Evolutionary conservation across 2,797 vertebrate genomes (phyloP).

Genomic region (Acanthopagrus latus): DNA sequence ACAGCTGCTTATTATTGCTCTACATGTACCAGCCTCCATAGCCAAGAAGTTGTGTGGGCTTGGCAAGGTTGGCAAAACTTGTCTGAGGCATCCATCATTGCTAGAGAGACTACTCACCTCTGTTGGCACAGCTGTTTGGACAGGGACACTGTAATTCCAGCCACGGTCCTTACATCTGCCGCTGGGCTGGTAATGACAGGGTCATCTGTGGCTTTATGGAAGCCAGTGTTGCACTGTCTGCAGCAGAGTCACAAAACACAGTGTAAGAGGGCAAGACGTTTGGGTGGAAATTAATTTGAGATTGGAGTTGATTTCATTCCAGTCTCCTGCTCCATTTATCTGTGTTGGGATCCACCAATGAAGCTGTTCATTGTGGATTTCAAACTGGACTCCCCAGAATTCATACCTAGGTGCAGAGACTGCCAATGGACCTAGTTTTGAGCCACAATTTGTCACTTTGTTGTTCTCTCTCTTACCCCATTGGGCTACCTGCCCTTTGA

Average conservation of each 20-base stretch:
- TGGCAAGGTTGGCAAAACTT: conserved; percentile 48
- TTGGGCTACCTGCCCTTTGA: too few relatives aligned
- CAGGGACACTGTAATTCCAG: conserved; percentile 67
- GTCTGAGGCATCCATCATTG: conserved; percentile 76
- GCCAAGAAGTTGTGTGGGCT: conserved; percentile 69
- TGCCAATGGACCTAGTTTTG: too few relatives aligned
- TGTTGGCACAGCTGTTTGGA: conserved; percentile 80
- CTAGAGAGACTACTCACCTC: conserved; percentile 64
- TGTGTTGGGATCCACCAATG: too few relatives aligned
- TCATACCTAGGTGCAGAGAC: too few relatives aligned
- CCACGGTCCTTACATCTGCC: conserved; percentile 76
- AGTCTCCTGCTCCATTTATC: conserved; percentile 37
- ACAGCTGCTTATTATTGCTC: conserved; percentile 27
- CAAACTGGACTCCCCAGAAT: too few relatives aligned
- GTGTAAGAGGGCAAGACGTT: conserved; percentile 51
- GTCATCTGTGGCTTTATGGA: conserved; percentile 67
- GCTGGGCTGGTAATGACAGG: conserved; percentile 58
- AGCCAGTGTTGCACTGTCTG: conserved; percentile 31
- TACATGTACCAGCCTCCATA: conserved; percentile 1
- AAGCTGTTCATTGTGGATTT: too few relatives aligned
- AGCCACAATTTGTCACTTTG: too few relatives aligned
- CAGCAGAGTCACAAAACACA: conserved; percentile 44
- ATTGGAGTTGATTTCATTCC: conserved; percentile 62
- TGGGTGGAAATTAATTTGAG: conserved; percentile 62
- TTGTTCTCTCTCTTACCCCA: too few relatives aligned